Evolutionary conservation across 2,113 vertebrate species (phyloP).

Genomic region (Piliocolobus tephrosceles): DNA sequence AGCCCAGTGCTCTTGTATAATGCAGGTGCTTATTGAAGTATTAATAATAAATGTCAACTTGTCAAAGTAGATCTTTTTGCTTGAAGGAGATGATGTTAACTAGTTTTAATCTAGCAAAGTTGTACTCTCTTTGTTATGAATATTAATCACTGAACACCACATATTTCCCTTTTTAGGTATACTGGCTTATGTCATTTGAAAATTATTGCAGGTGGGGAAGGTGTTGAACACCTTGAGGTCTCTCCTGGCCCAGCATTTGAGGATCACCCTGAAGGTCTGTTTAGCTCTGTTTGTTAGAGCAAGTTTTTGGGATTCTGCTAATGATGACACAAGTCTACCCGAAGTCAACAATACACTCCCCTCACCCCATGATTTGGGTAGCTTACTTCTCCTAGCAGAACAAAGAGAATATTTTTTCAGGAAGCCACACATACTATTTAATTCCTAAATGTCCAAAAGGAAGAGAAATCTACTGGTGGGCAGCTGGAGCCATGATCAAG

Average conservation of each 20-base stretch:
- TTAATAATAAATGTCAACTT: neutral
- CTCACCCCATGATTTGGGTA: neutral
- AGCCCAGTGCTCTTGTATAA: neutral
- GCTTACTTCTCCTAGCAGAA: neutral
- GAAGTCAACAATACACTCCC: neutral
- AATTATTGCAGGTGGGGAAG: neutral
- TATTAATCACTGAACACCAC: neutral
- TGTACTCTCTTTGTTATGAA: neutral
- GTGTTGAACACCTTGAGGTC: neutral
- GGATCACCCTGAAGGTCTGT: neutral
- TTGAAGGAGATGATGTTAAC: neutral
- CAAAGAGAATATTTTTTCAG: neutral
- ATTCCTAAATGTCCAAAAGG: neutral
- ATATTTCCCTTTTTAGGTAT: neutral
- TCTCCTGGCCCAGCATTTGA: neutral
- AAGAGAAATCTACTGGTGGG: neutral
- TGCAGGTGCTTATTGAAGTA: neutral
- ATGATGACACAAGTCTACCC: neutral
- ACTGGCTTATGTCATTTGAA: neutral
- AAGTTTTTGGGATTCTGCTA: constrained; percentile 1
- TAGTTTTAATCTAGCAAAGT: neutral
- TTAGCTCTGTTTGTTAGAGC: neutral
- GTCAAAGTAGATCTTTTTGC: neutral
- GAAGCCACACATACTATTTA: neutral
- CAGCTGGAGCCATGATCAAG: neutral